Conservation (phyloP, 2,797 vertebrate genomes). For the Aratinga solstitialis region DNA sequence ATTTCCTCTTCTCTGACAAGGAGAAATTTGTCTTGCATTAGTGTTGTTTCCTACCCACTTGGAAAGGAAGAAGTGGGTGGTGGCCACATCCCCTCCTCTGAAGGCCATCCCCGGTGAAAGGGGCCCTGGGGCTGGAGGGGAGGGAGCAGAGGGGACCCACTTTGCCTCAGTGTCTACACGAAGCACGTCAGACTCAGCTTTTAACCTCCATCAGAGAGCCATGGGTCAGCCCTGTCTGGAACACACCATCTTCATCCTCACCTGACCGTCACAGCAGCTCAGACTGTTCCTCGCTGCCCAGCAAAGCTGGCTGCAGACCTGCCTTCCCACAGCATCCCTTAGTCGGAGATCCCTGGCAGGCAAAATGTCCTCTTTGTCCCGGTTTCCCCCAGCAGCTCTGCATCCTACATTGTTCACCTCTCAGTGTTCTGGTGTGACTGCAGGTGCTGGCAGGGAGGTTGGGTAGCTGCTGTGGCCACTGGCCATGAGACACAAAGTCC, state of each 20-base stretch:
- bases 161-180: fast-evolving
- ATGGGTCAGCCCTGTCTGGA: not conserved
- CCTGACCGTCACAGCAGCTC: not conserved
- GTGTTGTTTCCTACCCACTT: not conserved
- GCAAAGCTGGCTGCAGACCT: not conserved
- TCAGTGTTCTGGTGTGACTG: not conserved
- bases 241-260: not conserved
- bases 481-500: not conserved
- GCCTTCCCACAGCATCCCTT: not conserved
- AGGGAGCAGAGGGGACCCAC: not conserved
- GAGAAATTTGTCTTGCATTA: constrained; percentile 29
- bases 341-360: not conserved
- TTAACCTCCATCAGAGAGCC: not conserved
- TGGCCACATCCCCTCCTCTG: constrained; percentile 52
- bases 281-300: not conserved
- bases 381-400: not conserved
- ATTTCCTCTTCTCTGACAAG: constrained; percentile 28
- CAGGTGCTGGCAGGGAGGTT: not conserved
- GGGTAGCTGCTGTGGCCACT: not conserved
- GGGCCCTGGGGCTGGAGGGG: fast-evolving
- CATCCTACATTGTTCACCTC: not conserved
- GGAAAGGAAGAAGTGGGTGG: constrained; percentile 59
- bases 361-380: not conserved
- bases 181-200: not conserved
- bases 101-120: not conserved